These are phyloP conservation scores for Myrmecophaga tridactyla DNA, from an alignment of 2,113 vertebrate genomes.

Conservation along the genomic window DNA sequence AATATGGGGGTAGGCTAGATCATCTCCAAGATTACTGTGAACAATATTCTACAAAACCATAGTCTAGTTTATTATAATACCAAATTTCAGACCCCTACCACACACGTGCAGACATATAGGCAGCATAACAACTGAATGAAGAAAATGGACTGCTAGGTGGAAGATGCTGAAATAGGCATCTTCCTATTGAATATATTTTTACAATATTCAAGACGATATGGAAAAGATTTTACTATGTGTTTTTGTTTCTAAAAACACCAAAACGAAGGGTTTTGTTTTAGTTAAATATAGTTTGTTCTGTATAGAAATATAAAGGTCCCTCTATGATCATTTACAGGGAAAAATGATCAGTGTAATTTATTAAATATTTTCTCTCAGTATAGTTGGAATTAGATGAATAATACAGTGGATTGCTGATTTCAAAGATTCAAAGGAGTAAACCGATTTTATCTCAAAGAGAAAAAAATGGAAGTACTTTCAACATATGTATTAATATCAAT, in stretches of 20 bases:
- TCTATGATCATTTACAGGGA: not conserved
- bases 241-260: constrained; percentile 42
- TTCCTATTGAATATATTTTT: too few species aligned
- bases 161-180: not conserved
- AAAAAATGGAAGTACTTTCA: constrained; percentile 6
- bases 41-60: not conserved
- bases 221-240: not conserved
- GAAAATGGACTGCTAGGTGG: not conserved
- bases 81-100: not conserved
- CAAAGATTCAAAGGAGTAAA: not conserved
- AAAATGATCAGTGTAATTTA: constrained; percentile 25
- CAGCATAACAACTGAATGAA: not conserved
- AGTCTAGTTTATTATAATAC: not conserved
- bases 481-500: not conserved
- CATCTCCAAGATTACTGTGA: not conserved
- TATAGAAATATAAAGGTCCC: not conserved
- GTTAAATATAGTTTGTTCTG: not conserved
- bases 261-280: not conserved
- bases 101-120: not conserved
- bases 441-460: not conserved
- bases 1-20: not conserved
- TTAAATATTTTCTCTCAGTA: constrained; percentile 26
- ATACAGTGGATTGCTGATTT: not conserved
- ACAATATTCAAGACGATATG: not conserved
- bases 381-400: constrained; percentile 38